Conservation (phyloP, 2,797 vertebrate species). For the Serranus cabrilla region DNA sequence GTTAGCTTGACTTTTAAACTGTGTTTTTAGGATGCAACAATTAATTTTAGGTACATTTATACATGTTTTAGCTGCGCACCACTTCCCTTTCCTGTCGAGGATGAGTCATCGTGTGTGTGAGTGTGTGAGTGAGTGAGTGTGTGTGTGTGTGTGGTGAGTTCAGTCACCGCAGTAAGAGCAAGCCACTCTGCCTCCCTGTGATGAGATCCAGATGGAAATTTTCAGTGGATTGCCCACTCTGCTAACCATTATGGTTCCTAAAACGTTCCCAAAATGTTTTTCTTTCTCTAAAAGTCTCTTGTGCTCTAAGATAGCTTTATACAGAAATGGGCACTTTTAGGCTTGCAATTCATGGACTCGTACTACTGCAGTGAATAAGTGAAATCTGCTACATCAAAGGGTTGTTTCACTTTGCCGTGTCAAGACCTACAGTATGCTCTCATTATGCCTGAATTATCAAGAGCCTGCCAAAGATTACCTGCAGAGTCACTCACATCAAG, state of each 20-base stretch:
- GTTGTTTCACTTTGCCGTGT: constrained; percentile 28
- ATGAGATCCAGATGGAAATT: constrained; percentile 84
- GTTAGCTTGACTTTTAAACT: constrained; percentile 48
- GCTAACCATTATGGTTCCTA: constrained; percentile 76
- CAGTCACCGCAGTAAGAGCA: constrained; percentile 73
- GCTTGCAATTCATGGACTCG: constrained; percentile 1
- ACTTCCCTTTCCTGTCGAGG: constrained; percentile 78
- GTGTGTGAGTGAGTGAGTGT: constrained; percentile 38
- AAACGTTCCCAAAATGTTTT: constrained; percentile 69
- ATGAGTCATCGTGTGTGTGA: constrained; percentile 70
- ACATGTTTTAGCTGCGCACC: constrained; percentile 75
- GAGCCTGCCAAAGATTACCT: constrained; percentile 37
- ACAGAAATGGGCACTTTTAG: constrained; percentile 23
- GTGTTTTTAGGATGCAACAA: constrained; percentile 62
- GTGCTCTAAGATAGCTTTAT: constrained; percentile 49
- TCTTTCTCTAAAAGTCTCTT: constrained; percentile 41
- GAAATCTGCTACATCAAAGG: constrained; percentile 37
- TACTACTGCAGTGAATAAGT: constrained; percentile 6
- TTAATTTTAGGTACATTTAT: constrained; percentile 71
- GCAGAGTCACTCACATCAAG: constrained; percentile 36
- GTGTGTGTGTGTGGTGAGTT: constrained; percentile 58
- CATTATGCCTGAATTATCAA: constrained; percentile 23
- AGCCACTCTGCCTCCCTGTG: constrained; percentile 73
- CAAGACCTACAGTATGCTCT: neutral
- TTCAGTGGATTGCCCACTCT: constrained; percentile 73